A percentile compares a stretch with the other conserved stretches of the same genome.
These are phyloP conservation scores for Flexamia atlantica DNA, from an alignment of 2,888 invertebrate genomes.

Conservation along the genomic window DNA sequence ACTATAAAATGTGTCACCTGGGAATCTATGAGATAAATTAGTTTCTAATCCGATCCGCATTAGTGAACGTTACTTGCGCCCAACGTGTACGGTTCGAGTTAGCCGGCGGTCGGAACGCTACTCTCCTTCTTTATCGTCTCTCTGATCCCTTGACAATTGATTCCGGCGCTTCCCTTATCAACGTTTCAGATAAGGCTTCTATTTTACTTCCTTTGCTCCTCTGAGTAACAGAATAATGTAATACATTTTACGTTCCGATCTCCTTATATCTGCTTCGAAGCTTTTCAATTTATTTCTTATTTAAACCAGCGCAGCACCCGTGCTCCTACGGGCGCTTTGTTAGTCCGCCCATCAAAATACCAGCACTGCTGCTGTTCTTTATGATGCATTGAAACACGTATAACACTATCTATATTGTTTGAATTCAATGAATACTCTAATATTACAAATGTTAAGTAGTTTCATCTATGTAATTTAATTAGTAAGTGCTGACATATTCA, in stretches of 20 bases:
- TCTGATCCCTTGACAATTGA: slow-evolving; percentile 48
- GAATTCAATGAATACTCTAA: too few species aligned
- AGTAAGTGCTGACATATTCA: too few species aligned
- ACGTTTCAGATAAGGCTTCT: slow-evolving; percentile 43
- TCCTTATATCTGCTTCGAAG: slow-evolving; percentile 38
- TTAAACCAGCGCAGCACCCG: neutral
- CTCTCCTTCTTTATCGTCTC: slow-evolving; percentile 22
- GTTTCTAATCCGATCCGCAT: slow-evolving; percentile 38
- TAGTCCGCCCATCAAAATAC: neutral
- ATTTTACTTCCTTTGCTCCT: slow-evolving; percentile 49
- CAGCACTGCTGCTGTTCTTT: too few species aligned
- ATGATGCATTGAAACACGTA: too few species aligned
- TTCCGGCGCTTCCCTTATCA: slow-evolving; percentile 50
- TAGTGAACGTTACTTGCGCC: slow-evolving; percentile 1
- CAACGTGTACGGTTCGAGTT: neutral
- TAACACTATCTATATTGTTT: too few species aligned
- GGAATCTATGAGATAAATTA: slow-evolving; percentile 35
- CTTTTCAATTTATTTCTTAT: slow-evolving; percentile 40
- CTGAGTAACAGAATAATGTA: slow-evolving; percentile 39
- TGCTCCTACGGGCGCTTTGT: neutral
- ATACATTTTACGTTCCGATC: slow-evolving; percentile 43
- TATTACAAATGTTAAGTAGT: too few species aligned
- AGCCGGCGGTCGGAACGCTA: slow-evolving; percentile 11
- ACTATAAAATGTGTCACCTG: slow-evolving; percentile 41
- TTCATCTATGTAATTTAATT: too few species aligned